phyloP scores from a whole-genome alignment of 2,113 vertebrate species.

The Grammomys surdaster region DNA sequence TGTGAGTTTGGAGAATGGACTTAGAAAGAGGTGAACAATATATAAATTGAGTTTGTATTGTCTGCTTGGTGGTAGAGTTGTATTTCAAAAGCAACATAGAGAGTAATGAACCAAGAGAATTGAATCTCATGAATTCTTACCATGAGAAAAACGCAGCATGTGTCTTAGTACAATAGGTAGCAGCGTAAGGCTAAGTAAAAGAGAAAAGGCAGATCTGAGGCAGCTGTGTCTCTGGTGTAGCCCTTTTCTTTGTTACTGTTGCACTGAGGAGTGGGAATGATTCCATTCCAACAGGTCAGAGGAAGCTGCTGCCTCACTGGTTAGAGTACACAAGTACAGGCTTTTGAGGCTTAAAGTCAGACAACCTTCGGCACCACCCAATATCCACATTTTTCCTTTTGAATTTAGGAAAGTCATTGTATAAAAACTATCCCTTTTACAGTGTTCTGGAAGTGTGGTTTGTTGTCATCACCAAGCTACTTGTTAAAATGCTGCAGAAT shows the following conservation, averaged over 20 bases:
- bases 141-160: background rate
- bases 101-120: slow-evolving; percentile 44
- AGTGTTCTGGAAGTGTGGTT: background rate
- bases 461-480: background rate
- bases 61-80: slow-evolving; percentile 71
- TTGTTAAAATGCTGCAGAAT: slow-evolving; percentile 6
- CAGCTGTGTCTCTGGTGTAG: background rate
- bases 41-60: slow-evolving; percentile 40
- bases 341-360: slow-evolving; percentile 12
- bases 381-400: background rate
- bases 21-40: slow-evolving; percentile 33
- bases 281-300: too few relatives aligned
- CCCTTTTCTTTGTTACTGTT: background rate
- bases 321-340: slow-evolving; percentile 38
- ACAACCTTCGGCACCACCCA: background rate
- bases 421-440: background rate
- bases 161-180: slow-evolving; percentile 2
- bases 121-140: slow-evolving; percentile 42
- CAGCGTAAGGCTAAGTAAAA: slow-evolving; percentile 12
- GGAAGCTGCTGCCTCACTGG: background rate
- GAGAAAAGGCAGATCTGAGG: background rate
- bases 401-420: slow-evolving; percentile 18
- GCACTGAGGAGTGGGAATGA: too few relatives aligned
- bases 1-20: slow-evolving; percentile 32
- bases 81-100: slow-evolving; percentile 49